These are phyloP conservation scores for Pluvianellus socialis DNA, from an alignment of 2,113 vertebrate species.

Conservation along the genomic window DNA sequence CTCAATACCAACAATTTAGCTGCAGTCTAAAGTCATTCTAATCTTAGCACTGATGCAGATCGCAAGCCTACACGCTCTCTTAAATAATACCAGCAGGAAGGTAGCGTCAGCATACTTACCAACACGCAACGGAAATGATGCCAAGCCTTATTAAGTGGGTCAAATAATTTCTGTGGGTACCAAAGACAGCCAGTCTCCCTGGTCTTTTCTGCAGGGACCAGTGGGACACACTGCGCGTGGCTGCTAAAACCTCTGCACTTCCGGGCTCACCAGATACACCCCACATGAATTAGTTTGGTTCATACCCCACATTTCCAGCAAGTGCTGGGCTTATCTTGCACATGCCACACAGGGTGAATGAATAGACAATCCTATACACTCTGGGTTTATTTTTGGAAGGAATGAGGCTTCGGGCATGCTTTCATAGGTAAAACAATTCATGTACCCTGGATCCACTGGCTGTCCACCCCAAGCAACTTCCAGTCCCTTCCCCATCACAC, in stretches of 20 bases:
- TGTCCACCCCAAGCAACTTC: not conserved
- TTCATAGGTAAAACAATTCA: not conserved
- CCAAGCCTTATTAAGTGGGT: not conserved
- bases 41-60: not conserved
- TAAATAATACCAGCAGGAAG: not conserved
- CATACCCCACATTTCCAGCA: not conserved
- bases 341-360: not conserved
- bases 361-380: not conserved
- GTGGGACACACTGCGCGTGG: fast-evolving
- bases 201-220: not conserved
- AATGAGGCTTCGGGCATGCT: not conserved
- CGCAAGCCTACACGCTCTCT: not conserved
- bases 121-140: not conserved
- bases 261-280: not conserved
- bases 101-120: not conserved
- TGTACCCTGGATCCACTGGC: fast-evolving
- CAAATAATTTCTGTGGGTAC: not conserved
- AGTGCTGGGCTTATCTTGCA: not conserved
- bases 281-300: fast-evolving
- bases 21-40: not conserved
- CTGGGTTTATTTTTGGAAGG: not conserved
- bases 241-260: not conserved
- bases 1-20: not conserved
- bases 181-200: not conserved
- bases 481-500: not conserved